Base-by-base conservation (phyloP, 64 coral and sea anemone species). In the Astreopora myriophthalma region DNA sequence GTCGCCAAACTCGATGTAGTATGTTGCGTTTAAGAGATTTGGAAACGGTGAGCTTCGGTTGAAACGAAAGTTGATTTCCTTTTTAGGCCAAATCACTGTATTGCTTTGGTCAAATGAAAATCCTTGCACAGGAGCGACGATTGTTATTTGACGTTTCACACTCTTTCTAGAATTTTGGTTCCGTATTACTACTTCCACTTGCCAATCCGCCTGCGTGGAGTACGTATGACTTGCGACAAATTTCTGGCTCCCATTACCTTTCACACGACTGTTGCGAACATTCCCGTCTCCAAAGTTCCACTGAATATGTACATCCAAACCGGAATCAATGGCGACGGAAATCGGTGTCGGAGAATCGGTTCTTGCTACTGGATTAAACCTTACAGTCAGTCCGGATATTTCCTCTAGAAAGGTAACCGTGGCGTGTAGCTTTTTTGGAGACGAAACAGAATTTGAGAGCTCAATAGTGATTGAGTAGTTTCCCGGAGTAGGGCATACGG, bases 1-100 rank as follows among this genome's bases (percentile, higher is more conserved):
- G 32, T 96, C 79, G 5, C 94, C 94, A 25, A 84, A 96, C 5
- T 96, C 60, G 7, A 96, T 57, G 48, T 84, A 20, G 73, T 92
- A 96, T 29, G 44, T 46, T 48, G 94, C 85, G 16, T 88, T 46
- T 19, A 74, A 60, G 28, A 90, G 89, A 29, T 61, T 30, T 38
- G 48, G 19, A 30, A 39, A 35, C 6, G 16, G 49, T 16, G 35
- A 3, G 17, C 77, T 76, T 48, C 94, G 76, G 37, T 67, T 35
- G 10, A 92, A 55, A 28, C 34, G 90, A 74, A 96, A 92, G 1
- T 1, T 29, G 26, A 96, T 79, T 2, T 16, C 51, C 25, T 77
- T 84, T 26, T 20, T 27, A 12, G 94, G 94, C 94, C 94, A 96
- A 31, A 88, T 69, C 6, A 60, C 12, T 9, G 78, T 67, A 13